Conservation (phyloP, 2,888 invertebrate species). For the Argyresthia albistria region DNA sequence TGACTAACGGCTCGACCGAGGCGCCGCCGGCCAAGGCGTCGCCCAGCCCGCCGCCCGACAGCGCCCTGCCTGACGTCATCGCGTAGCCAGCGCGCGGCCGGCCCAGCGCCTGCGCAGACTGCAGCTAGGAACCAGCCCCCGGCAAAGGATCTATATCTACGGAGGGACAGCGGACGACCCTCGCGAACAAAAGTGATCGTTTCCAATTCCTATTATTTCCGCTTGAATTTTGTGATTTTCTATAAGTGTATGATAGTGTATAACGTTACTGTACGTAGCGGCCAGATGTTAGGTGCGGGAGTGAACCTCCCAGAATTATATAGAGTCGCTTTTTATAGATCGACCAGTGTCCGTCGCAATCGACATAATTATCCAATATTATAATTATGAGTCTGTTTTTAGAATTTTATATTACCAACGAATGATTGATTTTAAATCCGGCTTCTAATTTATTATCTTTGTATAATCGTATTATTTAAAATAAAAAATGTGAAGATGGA, state of each 20-base stretch:
- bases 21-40: slow-evolving; percentile 52
- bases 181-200: slow-evolving; percentile 11
- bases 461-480: slow-evolving; percentile 71
- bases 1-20: slow-evolving; percentile 24
- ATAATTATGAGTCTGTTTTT: slow-evolving; percentile 64
- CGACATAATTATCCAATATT: slow-evolving; percentile 49
- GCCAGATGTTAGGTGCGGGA: slow-evolving; percentile 63
- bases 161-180: not conserved
- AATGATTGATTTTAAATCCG: slow-evolving; percentile 65
- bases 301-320: slow-evolving; percentile 57
- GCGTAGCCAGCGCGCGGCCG: slow-evolving; percentile 28
- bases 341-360: slow-evolving; percentile 13
- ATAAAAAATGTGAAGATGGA: slow-evolving; percentile 57
- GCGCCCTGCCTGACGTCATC: slow-evolving; percentile 61
- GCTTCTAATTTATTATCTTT: slow-evolving; percentile 70
- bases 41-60: slow-evolving; percentile 62
- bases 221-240: slow-evolving; percentile 72
- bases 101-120: slow-evolving; percentile 4
- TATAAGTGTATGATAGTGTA: slow-evolving; percentile 51
- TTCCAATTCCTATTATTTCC: slow-evolving; percentile 65
- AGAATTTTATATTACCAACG: slow-evolving; percentile 73
- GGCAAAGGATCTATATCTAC: not conserved
- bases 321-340: slow-evolving; percentile 67
- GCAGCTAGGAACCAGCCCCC: slow-evolving; percentile 3
- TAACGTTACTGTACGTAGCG: slow-evolving; percentile 35